Conservation (phyloP, 1,140 invertebrate genomes). For the Ceratina calcarata region DNA sequence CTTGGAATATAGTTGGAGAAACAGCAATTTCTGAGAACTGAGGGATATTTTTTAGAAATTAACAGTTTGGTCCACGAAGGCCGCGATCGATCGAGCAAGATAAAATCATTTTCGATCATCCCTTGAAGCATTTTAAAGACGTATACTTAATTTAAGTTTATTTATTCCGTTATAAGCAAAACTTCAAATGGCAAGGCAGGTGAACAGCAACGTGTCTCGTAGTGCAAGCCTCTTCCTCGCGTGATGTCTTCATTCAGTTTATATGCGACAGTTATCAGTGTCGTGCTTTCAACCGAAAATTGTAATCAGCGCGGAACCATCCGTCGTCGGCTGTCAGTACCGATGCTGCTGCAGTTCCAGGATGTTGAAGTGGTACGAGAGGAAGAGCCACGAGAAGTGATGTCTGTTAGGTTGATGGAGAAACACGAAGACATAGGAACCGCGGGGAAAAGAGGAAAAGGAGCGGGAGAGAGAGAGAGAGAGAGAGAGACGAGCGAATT, state of each 20-base stretch:
- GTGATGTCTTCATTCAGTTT: background rate
- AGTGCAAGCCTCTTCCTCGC: background rate
- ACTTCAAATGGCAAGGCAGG: background rate
- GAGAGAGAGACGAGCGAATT: conserved; percentile 16
- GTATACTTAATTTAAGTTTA: too few relatives aligned
- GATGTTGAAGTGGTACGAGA: conserved; percentile 8
- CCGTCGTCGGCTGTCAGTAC: conserved; percentile 29
- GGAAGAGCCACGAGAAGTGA: conserved; percentile 13
- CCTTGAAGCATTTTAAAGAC: background rate
- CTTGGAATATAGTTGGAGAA: background rate
- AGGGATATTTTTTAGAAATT: conserved; percentile 19
- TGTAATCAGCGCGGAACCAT: conserved; percentile 53
- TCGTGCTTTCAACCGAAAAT: conserved; percentile 43
- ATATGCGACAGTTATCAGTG: conserved; percentile 28
- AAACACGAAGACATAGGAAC: background rate
- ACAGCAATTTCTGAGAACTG: conserved; percentile 7
- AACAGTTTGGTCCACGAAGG: background rate
- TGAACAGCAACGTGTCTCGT: background rate
- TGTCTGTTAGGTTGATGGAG: conserved; percentile 24
- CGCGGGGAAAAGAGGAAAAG: background rate
- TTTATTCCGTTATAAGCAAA: conserved; percentile 2
- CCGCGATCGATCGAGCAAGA: background rate
- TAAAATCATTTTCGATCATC: background rate
- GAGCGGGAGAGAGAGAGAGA: background rate
- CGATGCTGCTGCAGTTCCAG: conserved; percentile 19